Conservation (phyloP, 2,113 vertebrate species). For the Fulmarus glacialis region DNA sequence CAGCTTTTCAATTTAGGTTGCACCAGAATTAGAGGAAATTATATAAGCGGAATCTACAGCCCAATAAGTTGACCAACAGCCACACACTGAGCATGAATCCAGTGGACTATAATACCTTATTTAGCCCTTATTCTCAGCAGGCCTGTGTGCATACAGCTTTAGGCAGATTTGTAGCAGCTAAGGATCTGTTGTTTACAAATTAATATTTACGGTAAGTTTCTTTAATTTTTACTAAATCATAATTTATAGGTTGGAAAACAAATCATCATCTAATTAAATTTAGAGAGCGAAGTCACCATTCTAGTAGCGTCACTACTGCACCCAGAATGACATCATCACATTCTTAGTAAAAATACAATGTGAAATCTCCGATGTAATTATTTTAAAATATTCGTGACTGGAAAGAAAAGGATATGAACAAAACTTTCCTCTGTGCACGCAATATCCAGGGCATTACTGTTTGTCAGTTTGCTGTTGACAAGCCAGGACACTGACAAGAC, state of each 20-base stretch:
- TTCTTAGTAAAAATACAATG: neutral
- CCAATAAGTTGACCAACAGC: neutral
- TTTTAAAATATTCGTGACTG: neutral
- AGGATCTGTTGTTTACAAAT: neutral
- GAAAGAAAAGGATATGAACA: neutral
- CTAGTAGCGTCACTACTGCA: neutral
- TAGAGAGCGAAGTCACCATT: neutral
- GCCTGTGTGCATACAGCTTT: neutral
- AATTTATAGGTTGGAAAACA: neutral
- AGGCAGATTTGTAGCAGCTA: neutral
- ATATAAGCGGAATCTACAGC: neutral
- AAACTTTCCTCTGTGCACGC: neutral
- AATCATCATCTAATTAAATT: neutral
- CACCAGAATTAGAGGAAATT: neutral
- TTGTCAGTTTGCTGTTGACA: neutral
- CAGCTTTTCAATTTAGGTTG: neutral
- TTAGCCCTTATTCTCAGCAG: neutral
- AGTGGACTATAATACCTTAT: neutral
- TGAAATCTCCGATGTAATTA: neutral
- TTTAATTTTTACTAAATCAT: neutral
- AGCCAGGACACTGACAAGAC: rapidly evolving
- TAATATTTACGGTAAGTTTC: neutral
- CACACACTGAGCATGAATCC: neutral
- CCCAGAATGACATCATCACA: neutral
- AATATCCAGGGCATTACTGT: neutral